Base-by-base conservation (phyloP, 1,140 invertebrate genomes). In the Hormaphis cornu region DNA sequence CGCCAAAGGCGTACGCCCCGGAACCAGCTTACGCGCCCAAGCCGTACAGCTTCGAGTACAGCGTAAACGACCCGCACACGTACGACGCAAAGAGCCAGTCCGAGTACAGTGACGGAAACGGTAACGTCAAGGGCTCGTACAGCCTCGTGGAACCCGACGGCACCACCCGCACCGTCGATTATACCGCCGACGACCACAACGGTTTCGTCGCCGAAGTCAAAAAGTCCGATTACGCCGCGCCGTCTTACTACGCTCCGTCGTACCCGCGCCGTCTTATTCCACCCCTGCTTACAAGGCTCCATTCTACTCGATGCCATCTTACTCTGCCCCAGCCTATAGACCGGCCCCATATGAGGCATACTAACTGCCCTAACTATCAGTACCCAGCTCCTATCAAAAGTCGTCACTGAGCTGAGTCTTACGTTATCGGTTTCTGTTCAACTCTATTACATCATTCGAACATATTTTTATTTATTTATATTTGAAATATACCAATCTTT, bases 81-180 rank as follows among this genome's bases (percentile, higher is more conserved):
- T 80, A 79, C 44, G 82, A 84, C 76, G 75, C 78, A 66, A 81
- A 82, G 66, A 76, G 73, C 33, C 80, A 82, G 70, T 77, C 76
- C 75, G 81, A 82, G 73, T 74, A 75, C 53, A 76, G 79, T 58
- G 78, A 81, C 58, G 79, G 81, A 26, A 77, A 79, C 71, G 20
- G 4, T 18, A 22, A 61, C 12, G 74, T 76, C 18, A 71, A 70
- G 22, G 75, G n/a, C n/a, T n/a, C n/a, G n/a, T n/a, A n/a, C n/a
- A n/a, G n/a, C n/a, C n/a, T n/a, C n/a, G n/a, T n/a, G n/a, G n/a
- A n/a, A n/a, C n/a, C n/a, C n/a, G n/a, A n/a, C n/a, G n/a, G n/a
- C n/a, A n/a, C n/a, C n/a, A n/a, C n/a, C n/a, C n/a, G n/a, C n/a
- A 82, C 81, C 46, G 79, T 81, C n/a, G 74, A 79, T n/a, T n/a